Conservation (phyloP, 1,140 invertebrate genomes). For the Chionoecetes opilio region DNA sequence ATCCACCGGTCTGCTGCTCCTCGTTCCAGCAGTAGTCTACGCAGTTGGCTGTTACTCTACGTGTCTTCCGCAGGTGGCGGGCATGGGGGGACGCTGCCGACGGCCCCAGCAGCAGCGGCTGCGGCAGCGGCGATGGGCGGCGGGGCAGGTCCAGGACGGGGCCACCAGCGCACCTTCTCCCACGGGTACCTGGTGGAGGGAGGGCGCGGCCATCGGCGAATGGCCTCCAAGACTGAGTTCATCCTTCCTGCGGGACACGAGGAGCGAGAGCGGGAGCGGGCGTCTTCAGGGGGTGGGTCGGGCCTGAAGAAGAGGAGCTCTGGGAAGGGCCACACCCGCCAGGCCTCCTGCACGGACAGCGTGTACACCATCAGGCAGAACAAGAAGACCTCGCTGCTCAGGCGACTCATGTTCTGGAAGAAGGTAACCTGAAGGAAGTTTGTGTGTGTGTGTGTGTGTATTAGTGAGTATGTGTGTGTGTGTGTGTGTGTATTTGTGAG, state of each 20-base stretch:
- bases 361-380: conserved; percentile 93
- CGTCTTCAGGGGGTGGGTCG: conserved; percentile 44
- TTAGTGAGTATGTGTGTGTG: too few relatives aligned
- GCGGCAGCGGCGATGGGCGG: background rate
- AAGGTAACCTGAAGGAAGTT: conserved; percentile 73
- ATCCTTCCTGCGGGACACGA: conserved; percentile 88
- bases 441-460: too few relatives aligned
- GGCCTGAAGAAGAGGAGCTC: conserved; percentile 78
- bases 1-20: too few relatives aligned
- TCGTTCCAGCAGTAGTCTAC: too few relatives aligned
- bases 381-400: conserved; percentile 81
- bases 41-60: too few relatives aligned
- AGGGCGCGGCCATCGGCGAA: conserved; percentile 89
- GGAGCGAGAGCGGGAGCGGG: conserved; percentile 80
- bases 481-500: too few relatives aligned
- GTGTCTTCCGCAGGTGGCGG: conserved; percentile 3
- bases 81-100: conserved; percentile 42
- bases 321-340: conserved; percentile 85
- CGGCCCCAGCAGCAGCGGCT: background rate
- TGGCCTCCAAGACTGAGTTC: conserved; percentile 94
- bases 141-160: conserved; percentile 83
- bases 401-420: conserved; percentile 82
- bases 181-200: conserved; percentile 90
- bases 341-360: conserved; percentile 90
- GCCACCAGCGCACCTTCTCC: conserved; percentile 93